These are phyloP conservation scores for Drosophila jambulina DNA, from an alignment of 1,140 invertebrate genomes.

Conservation along the genomic window DNA sequence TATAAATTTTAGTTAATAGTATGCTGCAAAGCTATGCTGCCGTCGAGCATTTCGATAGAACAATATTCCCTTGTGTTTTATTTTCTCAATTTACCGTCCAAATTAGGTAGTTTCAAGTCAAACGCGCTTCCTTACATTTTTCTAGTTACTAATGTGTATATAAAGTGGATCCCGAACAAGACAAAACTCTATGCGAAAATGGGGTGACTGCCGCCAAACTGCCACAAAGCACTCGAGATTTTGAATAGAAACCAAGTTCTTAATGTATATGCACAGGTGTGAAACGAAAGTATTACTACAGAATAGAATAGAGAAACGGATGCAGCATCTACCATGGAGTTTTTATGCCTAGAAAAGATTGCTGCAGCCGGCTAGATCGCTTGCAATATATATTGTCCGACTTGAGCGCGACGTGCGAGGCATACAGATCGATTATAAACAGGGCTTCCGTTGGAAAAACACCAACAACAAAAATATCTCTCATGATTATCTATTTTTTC, in stretches of 20 bases:
- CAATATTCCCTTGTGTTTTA: not conserved
- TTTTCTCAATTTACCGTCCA: not conserved
- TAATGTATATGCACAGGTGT: constrained; percentile 37
- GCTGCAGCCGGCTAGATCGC: not conserved
- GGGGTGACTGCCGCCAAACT: constrained; percentile 36
- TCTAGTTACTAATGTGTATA: constrained; percentile 38
- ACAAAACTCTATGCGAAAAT: constrained; percentile 9
- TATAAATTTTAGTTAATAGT: constrained; percentile 17
- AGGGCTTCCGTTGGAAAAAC: constrained; percentile 16
- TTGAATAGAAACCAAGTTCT: constrained; percentile 22
- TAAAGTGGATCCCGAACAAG: constrained; percentile 5
- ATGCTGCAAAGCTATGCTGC: constrained; percentile 3
- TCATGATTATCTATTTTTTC: constrained; percentile 34
- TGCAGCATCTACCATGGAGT: not conserved
- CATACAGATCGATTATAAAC: constrained; percentile 18
- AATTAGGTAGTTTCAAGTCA: constrained; percentile 9
- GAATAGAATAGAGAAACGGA: constrained; percentile 32
- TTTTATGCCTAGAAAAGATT: too few species aligned
- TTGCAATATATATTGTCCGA: constrained; percentile 9
- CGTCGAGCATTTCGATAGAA: constrained; percentile 24
- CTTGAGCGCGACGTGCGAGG: constrained; percentile 5
- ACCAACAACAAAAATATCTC: constrained; percentile 4
- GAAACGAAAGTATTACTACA: constrained; percentile 65
- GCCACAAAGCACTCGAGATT: constrained; percentile 36
- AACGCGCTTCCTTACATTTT: constrained; percentile 11